A percentile compares a stretch with the other conserved stretches of the same genome.
Evolutionary conservation across 2,113 vertebrate genomes (phyloP).

Genomic region (Amphiprion percula): DNA sequence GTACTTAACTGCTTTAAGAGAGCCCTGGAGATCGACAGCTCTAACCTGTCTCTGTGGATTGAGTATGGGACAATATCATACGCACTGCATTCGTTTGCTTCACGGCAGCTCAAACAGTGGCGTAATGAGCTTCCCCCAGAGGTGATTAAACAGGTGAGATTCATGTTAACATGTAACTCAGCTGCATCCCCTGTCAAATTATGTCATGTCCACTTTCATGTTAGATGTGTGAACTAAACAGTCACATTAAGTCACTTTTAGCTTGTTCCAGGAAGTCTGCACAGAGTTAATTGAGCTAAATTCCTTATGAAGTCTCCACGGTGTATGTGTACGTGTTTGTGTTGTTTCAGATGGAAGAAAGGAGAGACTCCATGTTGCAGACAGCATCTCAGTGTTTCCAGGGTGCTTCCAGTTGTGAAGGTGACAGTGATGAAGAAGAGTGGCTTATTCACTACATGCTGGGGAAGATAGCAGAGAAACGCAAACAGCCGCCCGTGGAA

Average conservation of each 20-base stretch:
- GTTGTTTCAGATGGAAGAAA: conserved; percentile 90
- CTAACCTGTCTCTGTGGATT: conserved; percentile 97
- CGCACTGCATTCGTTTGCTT: conserved; percentile 93
- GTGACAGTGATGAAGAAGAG: conserved; percentile 95
- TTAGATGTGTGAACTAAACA: background rate
- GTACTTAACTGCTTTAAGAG: conserved; percentile 95
- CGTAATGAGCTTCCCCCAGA: conserved; percentile 89
- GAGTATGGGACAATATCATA: conserved; percentile 97
- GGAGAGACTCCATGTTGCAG: conserved; percentile 93
- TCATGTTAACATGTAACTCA: background rate
- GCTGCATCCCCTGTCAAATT: conserved; percentile 3
- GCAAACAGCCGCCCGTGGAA: conserved; percentile 86
- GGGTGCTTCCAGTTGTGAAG: conserved; percentile 91
- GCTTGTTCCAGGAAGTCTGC: background rate
- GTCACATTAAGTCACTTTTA: conserved; percentile 18
- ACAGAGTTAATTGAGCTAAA: conserved; percentile 33
- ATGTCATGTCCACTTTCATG: background rate
- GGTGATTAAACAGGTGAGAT: conserved; percentile 91
- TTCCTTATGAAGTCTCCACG: conserved; percentile 10
- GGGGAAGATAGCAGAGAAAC: conserved; percentile 98
- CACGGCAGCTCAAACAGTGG: conserved; percentile 97
- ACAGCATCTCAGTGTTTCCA: conserved; percentile 92
- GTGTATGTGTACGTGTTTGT: conserved; percentile 23
- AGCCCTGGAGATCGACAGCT: conserved; percentile 94
- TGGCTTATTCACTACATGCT: conserved; percentile 99